Base-by-base conservation (phyloP, 1,140 invertebrate species). In the Calliopsis andreniformis region DNA sequence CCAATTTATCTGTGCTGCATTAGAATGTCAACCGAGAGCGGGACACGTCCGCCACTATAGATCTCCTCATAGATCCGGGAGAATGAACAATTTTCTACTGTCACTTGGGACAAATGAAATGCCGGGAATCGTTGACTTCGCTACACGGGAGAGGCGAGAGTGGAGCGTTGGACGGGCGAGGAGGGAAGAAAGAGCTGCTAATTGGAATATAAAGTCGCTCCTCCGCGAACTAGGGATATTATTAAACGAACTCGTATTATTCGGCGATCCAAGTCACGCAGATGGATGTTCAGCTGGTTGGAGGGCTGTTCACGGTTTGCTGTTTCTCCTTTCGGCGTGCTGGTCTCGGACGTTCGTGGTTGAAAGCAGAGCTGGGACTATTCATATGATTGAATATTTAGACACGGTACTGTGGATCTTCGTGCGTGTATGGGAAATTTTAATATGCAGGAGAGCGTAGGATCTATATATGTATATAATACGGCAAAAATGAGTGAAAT, bases 1-100 rank as follows among this genome's bases (percentile, higher is more conserved):
- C 78, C 83, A 78, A 84, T 84, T 84, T 84, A 84, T 84, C 73
- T 78, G 82, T 49, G 73, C 69, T 42, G 78, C 77, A 84, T 84
- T 84, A 84, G 82, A 84, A 84, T 78, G 78, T 84, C 73, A 83
- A 84, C 78, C 69, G 59, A 43, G 63, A 66, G 28, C 45, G 56
- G 55, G 67, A 72, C 73, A 80, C 59, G 66, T 71, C 67, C 23
- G 42, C 64, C 58, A 55, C 75, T 79, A 84, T 72, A 70, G 80
- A 69, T 70, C 80, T 83, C 73, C 77, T 81, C 78, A 81, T 71
- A 77, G 80, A 81, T 81, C 72, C 72, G 61, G 55, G 66, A 77
- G 80, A 71, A 82, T 77, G 76, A 59, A 82, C 79, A 49, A 82
- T 62, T 61, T 59, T 59, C 43, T 72, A 35, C 49, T 49, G 58